Evolutionary conservation across 2,797 vertebrate species (phyloP).

Genomic region (Chromobotia macracanthus): DNA sequence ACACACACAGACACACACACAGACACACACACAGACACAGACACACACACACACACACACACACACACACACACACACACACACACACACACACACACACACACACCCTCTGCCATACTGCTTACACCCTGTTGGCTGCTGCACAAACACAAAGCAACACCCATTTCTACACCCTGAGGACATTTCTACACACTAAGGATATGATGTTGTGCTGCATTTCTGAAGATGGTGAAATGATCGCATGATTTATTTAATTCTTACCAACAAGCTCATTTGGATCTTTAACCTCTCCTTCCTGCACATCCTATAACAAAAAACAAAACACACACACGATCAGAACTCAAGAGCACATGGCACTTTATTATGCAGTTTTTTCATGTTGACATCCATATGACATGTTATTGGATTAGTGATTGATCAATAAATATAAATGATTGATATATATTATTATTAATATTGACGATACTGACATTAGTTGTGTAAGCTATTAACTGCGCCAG

Average conservation of each 20-base stretch:
- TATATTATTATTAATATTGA: too few species aligned
- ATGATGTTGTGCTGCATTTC: not conserved
- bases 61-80: too few species aligned
- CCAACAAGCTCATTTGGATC: constrained; percentile 96
- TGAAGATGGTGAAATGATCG: not conserved
- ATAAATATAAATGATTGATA: too few species aligned
- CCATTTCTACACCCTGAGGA: too few species aligned
- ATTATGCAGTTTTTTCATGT: not conserved
- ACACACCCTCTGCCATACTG: not conserved
- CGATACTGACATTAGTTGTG: too few species aligned
- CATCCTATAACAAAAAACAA: constrained; percentile 75
- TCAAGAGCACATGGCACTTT: not conserved
- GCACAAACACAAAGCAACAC: constrained; percentile 11
- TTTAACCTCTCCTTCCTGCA: constrained; percentile 83
- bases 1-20: not conserved
- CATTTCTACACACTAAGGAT: not conserved
- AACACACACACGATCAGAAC: constrained; percentile 13
- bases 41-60: not conserved
- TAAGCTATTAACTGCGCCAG: not conserved
- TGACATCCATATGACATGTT: not conserved
- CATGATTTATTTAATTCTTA: constrained; percentile 72
- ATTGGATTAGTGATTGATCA: not conserved
- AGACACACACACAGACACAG: too few species aligned
- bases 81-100: constrained; percentile 5
- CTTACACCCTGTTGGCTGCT: not conserved